Percentiles rank a stretch among this genome's conserved stretches.
Conservation (phyloP, 2,888 invertebrate species). For the Lasioglossum oenotherae region DNA sequence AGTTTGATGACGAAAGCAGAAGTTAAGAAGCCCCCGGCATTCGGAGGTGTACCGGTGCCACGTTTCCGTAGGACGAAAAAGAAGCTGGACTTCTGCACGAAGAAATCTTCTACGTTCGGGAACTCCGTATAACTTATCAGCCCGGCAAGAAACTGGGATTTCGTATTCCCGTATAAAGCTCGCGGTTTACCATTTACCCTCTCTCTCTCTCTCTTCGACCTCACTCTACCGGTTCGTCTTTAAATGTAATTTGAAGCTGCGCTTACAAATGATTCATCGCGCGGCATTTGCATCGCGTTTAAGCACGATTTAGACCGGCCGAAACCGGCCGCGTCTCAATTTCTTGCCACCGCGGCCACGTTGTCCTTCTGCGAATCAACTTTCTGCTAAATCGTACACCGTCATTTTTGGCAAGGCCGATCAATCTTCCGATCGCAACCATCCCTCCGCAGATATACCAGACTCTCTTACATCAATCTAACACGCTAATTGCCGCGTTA, state of each 20-base stretch:
- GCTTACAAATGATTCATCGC: constrained; percentile 50
- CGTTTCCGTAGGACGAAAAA: constrained; percentile 62
- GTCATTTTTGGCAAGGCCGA: constrained; percentile 37
- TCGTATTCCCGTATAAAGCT: constrained; percentile 54
- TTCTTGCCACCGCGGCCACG: constrained; percentile 12
- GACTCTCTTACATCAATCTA: constrained; percentile 14
- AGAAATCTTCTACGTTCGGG: constrained; percentile 52
- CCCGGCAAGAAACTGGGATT: constrained; percentile 56
- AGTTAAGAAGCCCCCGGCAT: constrained; percentile 63
- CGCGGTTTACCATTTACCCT: constrained; percentile 27
- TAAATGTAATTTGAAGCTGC: constrained; percentile 49
- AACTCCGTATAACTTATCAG: constrained; percentile 66
- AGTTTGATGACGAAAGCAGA: constrained; percentile 78
- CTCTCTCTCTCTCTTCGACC: background rate
- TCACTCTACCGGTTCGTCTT: background rate
- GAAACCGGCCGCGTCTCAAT: constrained; percentile 32
- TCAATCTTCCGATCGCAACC: constrained; percentile 34
- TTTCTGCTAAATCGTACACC: constrained; percentile 30
- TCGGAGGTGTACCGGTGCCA: constrained; percentile 67
- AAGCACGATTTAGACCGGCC: constrained; percentile 46
- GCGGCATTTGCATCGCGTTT: constrained; percentile 53
- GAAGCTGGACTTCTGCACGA: constrained; percentile 54
- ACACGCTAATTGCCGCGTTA: constrained; percentile 17
- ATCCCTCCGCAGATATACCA: background rate
- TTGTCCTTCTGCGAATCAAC: background rate